Percentiles rank a stretch among this genome's conserved stretches.
These are phyloP conservation scores for Centropus bengalensis DNA, from an alignment of 2,113 vertebrate species.

Conservation along the genomic window DNA sequence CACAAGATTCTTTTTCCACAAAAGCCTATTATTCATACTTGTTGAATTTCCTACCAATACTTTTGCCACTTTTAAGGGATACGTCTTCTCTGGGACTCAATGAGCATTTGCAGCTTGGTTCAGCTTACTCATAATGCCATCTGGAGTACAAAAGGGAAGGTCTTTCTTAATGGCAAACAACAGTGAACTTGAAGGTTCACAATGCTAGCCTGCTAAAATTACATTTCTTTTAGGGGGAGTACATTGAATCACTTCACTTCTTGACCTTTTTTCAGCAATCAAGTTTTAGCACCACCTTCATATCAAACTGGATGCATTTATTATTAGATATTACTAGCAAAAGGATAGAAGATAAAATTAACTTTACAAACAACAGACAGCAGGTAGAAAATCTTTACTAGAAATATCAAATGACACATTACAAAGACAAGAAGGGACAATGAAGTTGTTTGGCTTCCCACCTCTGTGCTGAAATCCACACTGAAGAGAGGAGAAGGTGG, in stretches of 20 bases:
- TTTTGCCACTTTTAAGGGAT: not conserved
- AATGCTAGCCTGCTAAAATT: not conserved
- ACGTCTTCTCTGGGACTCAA: not conserved
- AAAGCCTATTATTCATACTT: not conserved
- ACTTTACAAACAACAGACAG: not conserved
- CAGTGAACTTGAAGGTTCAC: not conserved
- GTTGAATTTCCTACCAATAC: not conserved
- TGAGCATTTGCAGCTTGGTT: not conserved
- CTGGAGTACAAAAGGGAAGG: not conserved
- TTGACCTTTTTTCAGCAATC: not conserved
- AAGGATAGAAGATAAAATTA: not conserved
- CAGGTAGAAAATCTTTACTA: not conserved
- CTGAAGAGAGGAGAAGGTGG: conserved; percentile 92
- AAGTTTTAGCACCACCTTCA: not conserved
- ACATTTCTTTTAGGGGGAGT: not conserved
- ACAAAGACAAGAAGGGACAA: not conserved
- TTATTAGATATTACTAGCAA: not conserved
- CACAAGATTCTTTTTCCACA: not conserved
- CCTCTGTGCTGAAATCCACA: conserved; percentile 90
- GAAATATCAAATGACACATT: not conserved
- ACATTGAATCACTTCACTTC: not conserved
- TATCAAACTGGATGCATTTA: not conserved
- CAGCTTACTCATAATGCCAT: not conserved
- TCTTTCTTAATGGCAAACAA: not conserved
- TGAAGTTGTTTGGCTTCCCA: conserved; percentile 60